Conservation (phyloP, 2,113 vertebrate species). For the Azemiops feae region DNA sequence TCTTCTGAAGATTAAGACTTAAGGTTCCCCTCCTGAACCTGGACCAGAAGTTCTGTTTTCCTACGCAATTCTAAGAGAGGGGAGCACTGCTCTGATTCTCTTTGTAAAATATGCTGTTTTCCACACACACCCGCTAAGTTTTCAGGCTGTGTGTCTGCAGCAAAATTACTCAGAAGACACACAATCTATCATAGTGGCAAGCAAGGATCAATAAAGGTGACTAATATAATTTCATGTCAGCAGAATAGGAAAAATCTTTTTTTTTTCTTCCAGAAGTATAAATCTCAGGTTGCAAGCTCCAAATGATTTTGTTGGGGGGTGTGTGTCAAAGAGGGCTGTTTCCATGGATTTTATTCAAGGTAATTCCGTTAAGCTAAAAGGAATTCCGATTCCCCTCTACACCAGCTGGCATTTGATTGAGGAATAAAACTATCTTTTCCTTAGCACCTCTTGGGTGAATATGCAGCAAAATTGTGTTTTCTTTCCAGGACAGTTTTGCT, state of each 20-base stretch:
- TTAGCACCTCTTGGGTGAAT: slow-evolving; percentile 24
- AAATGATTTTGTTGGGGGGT: not conserved
- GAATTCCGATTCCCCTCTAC: slow-evolving; percentile 11
- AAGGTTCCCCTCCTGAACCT: not conserved
- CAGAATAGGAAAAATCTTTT: not conserved
- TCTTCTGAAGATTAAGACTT: not conserved
- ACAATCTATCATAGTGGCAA: not conserved
- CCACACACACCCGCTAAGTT: not conserved
- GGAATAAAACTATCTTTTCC: slow-evolving; percentile 37
- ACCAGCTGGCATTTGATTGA: slow-evolving; percentile 3
- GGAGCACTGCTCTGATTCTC: not conserved
- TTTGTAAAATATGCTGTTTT: not conserved
- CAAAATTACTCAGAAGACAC: not conserved
- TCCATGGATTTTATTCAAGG: not conserved
- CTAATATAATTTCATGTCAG: not conserved
- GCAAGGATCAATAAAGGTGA: not conserved
- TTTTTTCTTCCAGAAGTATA: not conserved
- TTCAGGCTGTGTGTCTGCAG: not conserved
- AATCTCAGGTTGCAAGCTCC: not conserved
- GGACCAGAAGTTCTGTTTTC: not conserved
- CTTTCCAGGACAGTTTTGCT: slow-evolving; percentile 11
- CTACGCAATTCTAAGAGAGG: not conserved
- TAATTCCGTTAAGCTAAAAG: slow-evolving; percentile 13
- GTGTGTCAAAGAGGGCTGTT: not conserved
- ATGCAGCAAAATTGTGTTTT: not conserved